Conservation (phyloP, 2,113 vertebrate species). For the Takifugu flavidus region DNA sequence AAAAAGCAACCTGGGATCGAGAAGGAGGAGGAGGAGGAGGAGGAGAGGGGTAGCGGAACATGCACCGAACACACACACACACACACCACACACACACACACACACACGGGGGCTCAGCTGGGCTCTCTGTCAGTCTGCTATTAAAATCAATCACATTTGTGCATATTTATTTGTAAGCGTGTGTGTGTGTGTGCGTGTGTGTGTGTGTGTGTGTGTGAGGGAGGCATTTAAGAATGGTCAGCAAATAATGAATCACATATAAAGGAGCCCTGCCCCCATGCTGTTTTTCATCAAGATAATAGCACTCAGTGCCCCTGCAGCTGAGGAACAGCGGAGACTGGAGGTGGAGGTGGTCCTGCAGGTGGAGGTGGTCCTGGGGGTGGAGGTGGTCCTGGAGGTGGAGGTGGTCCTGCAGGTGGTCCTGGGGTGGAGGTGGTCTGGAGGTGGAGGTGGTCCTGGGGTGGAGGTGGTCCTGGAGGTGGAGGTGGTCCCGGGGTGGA, state of each 20-base stretch:
- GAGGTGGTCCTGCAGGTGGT: neutral
- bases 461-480: too few relatives aligned
- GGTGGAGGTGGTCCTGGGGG: neutral
- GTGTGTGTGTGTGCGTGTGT: conserved; percentile 39
- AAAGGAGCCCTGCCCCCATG: conserved; percentile 59
- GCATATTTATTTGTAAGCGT: conserved; percentile 71
- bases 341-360: neutral
- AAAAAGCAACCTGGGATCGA: conserved; percentile 29
- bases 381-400: too few relatives aligned
- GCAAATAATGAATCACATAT: conserved; percentile 78
- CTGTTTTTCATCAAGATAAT: conserved; percentile 64
- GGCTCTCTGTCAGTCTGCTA: conserved; percentile 69
- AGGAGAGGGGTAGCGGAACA: conserved; percentile 9
- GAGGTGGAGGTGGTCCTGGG: too few relatives aligned
- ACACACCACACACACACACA: conserved; percentile 16
- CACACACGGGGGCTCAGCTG: conserved; percentile 67
- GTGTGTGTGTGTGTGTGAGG: too few relatives aligned
- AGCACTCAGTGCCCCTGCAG: conserved; percentile 40
- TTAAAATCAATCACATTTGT: conserved; percentile 80
- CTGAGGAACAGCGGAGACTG: neutral
- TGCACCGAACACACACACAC: too few relatives aligned
- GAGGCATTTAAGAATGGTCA: conserved; percentile 51
- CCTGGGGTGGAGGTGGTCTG: too few relatives aligned
- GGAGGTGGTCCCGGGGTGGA: too few relatives aligned
- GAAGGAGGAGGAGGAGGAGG: conserved; percentile 17